Conservation (phyloP, 2,888 invertebrate species). For the Macrophya annulata region DNA sequence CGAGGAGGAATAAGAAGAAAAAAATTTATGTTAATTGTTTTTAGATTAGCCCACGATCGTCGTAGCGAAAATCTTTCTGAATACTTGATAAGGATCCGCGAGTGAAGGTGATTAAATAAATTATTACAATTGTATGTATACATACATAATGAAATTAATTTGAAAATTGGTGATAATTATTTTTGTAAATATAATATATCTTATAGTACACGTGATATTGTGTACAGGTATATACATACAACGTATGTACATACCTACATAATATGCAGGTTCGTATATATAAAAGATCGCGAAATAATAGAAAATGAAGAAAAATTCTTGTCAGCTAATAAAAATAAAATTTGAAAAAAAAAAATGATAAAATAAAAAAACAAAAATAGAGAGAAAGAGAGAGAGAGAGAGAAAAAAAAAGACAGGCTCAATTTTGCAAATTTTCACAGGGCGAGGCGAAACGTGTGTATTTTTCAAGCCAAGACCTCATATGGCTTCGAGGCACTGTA, state of each 20-base stretch:
- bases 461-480: slow-evolving; percentile 40
- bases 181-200: too few species aligned
- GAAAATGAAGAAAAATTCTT: background rate
- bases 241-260: too few species aligned
- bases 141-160: background rate
- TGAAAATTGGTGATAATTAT: background rate
- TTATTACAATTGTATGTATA: background rate
- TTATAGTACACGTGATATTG: background rate
- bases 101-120: background rate
- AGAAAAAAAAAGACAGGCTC: background rate
- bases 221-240: background rate
- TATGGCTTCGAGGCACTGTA: slow-evolving; percentile 25
- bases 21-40: slow-evolving; percentile 48
- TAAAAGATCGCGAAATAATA: background rate
- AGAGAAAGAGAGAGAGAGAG: background rate
- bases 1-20: background rate
- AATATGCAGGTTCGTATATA: too few species aligned
- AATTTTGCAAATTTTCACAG: slow-evolving; percentile 32
- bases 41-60: background rate
- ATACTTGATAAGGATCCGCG: slow-evolving; percentile 8
- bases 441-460: slow-evolving; percentile 6
- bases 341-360: background rate
- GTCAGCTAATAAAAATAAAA: background rate
- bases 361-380: background rate
- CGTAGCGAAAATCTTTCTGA: slow-evolving; percentile 14